Evolutionary conservation across 92 coral and sea anemone genomes (phyloP), one percentile per base, ranked within the genome.

Genomic region (Nematostella vectensis): DNA sequence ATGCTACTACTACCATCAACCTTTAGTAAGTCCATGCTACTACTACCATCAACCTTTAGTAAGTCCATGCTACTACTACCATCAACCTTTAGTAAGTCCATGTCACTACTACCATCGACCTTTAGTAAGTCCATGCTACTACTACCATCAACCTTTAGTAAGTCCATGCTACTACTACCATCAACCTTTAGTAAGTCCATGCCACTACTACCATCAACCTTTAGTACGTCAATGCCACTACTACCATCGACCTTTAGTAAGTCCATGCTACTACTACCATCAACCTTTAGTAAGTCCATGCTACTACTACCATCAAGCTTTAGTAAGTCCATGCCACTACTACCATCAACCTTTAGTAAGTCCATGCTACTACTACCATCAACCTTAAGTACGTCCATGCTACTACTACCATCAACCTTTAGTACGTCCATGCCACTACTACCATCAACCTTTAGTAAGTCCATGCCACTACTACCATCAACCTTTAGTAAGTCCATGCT

Each of bases 1-100:
- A 85, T 12, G 87, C 77, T 20, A 84, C 87, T 19, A 74, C 50
- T 11, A 74, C 87, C 1, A 74, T 78, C 20, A 84, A 78, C 33
- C 54, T 70, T 11, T 40, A 50, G 69, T 60, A 31, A 19, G 76
- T 48, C 25, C 40, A 6, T 13, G 87, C 81, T 20, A 79, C 83
- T 19, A 74, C 50, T n/a, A 79, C 87, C 0, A 69, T 84, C 23
- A 84, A 84, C 27, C 54, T 70, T 11, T 40, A 61, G 76, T 60
- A 49, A 11, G 69, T 58, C n/a, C n/a, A n/a, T 9, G 88, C 81
- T n/a, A 91, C 96, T 10, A 85, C 67, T 10, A 85, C 95, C 1
- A 81, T 91, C 20, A 91, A 85, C 30, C 57, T 71, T 10, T 45
- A 52, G 78, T 71, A 53, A 15, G 78, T 60, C 27, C 17, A 9